Percentiles rank a stretch among this genome's conserved stretches.
Conservation (phyloP, 2,888 invertebrate genomes). For the Cloeon dipterum region DNA sequence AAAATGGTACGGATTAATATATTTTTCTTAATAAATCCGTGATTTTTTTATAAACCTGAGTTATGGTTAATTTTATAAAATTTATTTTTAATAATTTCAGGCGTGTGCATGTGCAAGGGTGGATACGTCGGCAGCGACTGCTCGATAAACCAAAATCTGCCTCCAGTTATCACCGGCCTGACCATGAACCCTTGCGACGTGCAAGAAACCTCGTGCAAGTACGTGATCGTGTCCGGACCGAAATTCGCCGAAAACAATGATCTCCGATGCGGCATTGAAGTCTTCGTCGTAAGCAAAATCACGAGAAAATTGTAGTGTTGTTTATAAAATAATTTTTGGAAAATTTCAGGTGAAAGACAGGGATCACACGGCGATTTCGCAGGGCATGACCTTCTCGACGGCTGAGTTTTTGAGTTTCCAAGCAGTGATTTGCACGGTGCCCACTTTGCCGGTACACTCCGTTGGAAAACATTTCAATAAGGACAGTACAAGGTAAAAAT, state of each 20-base stretch:
- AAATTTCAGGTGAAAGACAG: conserved; percentile 4
- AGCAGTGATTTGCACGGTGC: conserved; percentile 6
- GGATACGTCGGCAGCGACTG: conserved; percentile 7
- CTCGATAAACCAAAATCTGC: conserved; percentile 3
- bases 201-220: conserved; percentile 11
- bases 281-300: conserved; percentile 10
- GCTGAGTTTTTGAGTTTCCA: conserved; percentile 6
- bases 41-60: background rate
- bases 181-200: conserved; percentile 10
- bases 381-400: conserved; percentile 6
- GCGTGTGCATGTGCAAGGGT: conserved; percentile 6
- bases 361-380: conserved; percentile 4
- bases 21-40: background rate
- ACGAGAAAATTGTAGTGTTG: too few relatives aligned
- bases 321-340: too few relatives aligned
- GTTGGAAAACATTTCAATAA: conserved; percentile 6
- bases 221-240: conserved; percentile 11
- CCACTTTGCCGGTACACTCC: conserved; percentile 7
- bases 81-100: conserved; percentile 3
- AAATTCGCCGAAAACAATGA: conserved; percentile 10
- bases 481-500: conserved; percentile 6
- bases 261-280: conserved; percentile 11
- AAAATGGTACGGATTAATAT: conserved; percentile 1
- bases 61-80: background rate
- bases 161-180: conserved; percentile 4